Percentiles rank a stretch among this genome's conserved stretches.
Conservation (phyloP, 2,113 vertebrate genomes). For the Dunckerocampus dactyliophorus region DNA sequence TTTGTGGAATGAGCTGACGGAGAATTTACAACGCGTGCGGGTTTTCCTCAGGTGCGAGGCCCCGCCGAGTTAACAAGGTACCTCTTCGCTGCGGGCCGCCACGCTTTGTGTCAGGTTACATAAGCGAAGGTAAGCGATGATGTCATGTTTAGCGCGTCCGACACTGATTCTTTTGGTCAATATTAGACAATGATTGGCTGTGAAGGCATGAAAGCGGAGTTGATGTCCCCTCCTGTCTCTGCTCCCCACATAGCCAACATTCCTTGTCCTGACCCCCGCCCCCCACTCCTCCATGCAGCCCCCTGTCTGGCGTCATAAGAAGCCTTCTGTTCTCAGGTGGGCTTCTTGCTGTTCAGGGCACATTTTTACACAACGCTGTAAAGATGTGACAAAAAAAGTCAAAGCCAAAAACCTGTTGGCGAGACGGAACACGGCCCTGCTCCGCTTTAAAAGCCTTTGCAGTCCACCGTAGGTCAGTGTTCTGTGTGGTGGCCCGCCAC, state of each 20-base stretch:
- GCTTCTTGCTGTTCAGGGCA: constrained; percentile 24
- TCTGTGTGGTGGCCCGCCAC: no score
- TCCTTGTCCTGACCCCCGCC: constrained; percentile 65
- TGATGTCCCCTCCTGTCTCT: constrained; percentile 14
- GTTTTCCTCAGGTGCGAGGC: constrained; percentile 25
- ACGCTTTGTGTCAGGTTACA: background rate
- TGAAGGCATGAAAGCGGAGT: background rate
- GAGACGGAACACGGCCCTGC: no score
- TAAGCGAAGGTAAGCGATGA: no score
- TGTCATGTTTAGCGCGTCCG: background rate
- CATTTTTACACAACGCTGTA: constrained; percentile 53
- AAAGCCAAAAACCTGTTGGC: no score
- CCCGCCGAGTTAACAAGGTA: constrained; percentile 16
- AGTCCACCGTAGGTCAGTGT: no score
- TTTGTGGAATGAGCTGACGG: constrained; percentile 26
- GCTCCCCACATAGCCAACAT: constrained; percentile 60
- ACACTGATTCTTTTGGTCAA: no score
- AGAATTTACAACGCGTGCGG: constrained; percentile 25
- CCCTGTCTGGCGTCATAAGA: constrained; percentile 57
- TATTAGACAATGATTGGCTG: background rate
- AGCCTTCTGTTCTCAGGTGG: constrained; percentile 65
- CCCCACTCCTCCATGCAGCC: constrained; percentile 40
- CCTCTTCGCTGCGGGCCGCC: background rate
- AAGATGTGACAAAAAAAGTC: no score
- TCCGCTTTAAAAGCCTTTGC: no score